A percentile compares a stretch with the other conserved stretches of the same genome.
These are phyloP conservation scores for Channa maculata DNA, from an alignment of 2,113 vertebrate genomes.

Conservation along the genomic window DNA sequence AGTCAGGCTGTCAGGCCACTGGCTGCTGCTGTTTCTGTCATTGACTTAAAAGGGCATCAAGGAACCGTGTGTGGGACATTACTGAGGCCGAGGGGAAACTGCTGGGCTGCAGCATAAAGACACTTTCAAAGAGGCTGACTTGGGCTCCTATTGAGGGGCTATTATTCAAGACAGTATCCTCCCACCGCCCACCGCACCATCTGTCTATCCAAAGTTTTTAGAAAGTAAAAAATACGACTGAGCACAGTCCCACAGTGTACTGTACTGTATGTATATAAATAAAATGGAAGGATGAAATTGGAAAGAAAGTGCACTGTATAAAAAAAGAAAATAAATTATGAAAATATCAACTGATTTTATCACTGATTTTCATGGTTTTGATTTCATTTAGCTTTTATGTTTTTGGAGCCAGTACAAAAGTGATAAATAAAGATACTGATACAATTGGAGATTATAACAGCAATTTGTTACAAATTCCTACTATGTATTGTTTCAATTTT, in stretches of 20 bases:
- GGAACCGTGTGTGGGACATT: constrained; percentile 75
- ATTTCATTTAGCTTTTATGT: not conserved
- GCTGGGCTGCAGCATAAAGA: constrained; percentile 73
- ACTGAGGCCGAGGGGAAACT: constrained; percentile 73
- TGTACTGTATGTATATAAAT: constrained; percentile 30
- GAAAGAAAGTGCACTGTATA: constrained; percentile 2
- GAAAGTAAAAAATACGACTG: constrained; percentile 47
- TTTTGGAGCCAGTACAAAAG: not conserved
- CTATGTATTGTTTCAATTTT: not conserved
- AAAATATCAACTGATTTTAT: constrained; percentile 3
- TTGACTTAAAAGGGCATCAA: constrained; percentile 80
- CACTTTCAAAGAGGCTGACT: constrained; percentile 72
- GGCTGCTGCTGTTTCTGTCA: constrained; percentile 78
- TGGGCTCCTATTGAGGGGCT: constrained; percentile 63
- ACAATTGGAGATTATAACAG: not conserved
- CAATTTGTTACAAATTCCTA: not conserved
- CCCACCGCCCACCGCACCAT: constrained; percentile 68
- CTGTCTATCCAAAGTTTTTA: constrained; percentile 71
- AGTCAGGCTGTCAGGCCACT: constrained; percentile 80
- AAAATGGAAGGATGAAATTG: constrained; percentile 5
- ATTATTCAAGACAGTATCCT: constrained; percentile 75
- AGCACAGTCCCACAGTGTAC: constrained; percentile 36
- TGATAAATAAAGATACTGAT: not conserved
- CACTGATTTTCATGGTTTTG: not conserved
- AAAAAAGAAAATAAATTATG: not conserved